Percentiles rank a stretch among this genome's conserved stretches.
Evolutionary conservation across 2,797 vertebrate species (phyloP).

Genomic region (Apodemus agrarius): DNA sequence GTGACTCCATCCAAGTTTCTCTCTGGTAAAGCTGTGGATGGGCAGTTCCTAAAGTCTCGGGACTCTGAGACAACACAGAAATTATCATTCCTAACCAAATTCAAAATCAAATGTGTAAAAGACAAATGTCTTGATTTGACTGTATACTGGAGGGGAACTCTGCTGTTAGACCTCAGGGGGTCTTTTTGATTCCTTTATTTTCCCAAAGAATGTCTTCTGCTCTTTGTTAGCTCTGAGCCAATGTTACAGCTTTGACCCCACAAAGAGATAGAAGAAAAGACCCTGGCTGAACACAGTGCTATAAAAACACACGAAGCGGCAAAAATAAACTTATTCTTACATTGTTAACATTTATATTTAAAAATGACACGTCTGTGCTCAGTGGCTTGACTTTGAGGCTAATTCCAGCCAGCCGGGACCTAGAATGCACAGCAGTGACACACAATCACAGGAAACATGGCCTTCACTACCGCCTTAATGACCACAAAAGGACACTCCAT

Average conservation of each 20-base stretch:
- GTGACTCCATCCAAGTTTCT: not conserved
- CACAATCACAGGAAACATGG: not conserved
- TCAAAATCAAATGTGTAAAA: conserved; percentile 63
- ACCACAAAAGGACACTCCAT: conserved; percentile 30
- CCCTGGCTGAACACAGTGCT: not conserved
- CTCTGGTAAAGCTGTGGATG: not conserved
- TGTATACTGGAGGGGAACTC: not conserved
- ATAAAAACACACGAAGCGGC: conserved; percentile 25
- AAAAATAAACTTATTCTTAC: conserved; percentile 45
- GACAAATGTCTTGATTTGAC: not conserved
- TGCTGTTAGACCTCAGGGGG: not conserved
- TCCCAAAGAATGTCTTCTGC: conserved; percentile 29
- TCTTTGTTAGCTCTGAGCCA: not conserved
- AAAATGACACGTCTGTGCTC: conserved; percentile 17
- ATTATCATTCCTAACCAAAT: not conserved
- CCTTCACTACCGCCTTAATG: not conserved
- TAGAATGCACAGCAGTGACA: not conserved
- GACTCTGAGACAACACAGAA: conserved; percentile 15
- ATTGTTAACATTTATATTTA: conserved; percentile 21
- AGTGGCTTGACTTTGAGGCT: conserved; percentile 15
- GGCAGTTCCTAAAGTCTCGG: not conserved
- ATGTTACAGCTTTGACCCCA: not conserved
- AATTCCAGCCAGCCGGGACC: conserved; percentile 13
- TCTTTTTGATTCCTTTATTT: conserved; percentile 37
- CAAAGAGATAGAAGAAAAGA: not conserved